phyloP scores from a whole-genome alignment of 1,140 invertebrate species.

The Drosophila orosa region DNA sequence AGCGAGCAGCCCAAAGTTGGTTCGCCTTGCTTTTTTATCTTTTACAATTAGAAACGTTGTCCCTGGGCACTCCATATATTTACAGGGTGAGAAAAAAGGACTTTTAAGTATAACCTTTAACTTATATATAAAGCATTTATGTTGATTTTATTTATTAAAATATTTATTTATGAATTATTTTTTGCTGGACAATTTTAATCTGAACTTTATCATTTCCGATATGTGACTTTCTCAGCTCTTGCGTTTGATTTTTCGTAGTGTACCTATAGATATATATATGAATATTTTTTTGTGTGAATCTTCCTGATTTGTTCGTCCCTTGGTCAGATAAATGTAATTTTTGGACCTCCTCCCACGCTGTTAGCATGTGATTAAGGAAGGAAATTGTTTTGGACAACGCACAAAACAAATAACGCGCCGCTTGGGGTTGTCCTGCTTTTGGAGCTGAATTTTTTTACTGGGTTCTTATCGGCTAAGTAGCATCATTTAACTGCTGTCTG shows the following conservation, averaged over 20 bases:
- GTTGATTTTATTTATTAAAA: neutral
- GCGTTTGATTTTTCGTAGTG: neutral
- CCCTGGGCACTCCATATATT: constrained; percentile 47
- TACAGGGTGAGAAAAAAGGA: constrained; percentile 4
- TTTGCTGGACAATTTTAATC: neutral
- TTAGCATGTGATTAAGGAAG: constrained; percentile 83
- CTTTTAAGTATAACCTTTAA: neutral
- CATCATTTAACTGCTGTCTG: constrained; percentile 78
- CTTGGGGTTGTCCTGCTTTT: constrained; percentile 42
- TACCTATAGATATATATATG: neutral
- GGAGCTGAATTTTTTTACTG: constrained; percentile 38
- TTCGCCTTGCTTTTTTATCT: constrained; percentile 68
- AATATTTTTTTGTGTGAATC: constrained; percentile 36
- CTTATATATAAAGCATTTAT: neutral
- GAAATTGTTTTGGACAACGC: constrained; percentile 83
- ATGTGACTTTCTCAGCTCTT: neutral
- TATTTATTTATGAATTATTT: neutral
- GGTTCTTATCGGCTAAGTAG: constrained; percentile 71
- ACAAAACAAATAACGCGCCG: constrained; percentile 69
- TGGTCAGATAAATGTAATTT: constrained; percentile 78
- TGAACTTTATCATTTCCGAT: neutral
- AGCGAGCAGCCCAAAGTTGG: constrained; percentile 53
- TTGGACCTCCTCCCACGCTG: constrained; percentile 41
- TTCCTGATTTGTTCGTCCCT: constrained; percentile 62
- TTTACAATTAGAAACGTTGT: constrained; percentile 76